Base-by-base conservation (phyloP, 2,888 invertebrate species). In the Euclidia mi region DNA sequence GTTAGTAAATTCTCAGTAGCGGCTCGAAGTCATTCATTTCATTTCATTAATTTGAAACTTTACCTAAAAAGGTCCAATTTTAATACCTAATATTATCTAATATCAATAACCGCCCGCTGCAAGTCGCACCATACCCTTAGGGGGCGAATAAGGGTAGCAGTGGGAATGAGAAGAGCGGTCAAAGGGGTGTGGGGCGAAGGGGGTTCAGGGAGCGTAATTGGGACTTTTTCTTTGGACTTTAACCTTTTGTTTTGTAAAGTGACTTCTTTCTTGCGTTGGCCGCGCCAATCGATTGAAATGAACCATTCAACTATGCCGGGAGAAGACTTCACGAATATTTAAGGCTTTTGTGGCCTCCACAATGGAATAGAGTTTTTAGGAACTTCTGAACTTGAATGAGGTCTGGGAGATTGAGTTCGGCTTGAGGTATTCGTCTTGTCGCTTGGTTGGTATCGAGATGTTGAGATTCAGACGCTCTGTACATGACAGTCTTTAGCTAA, bases 191-290 rank as follows among this genome's bases (percentile, higher is more conserved):
- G 25, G 57, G 55, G 50, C 14, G 17, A 35, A 40, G 51, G 59
- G 60, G 17, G 58, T 52, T 55, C 63, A 65, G 64, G 62, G 63
- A 87, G 88, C 92, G 91, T 93, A 93, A 94, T 93, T 94, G 93
- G 94, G 92, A 92, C 92, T 92, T 93, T 92, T 94, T 94, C 92
- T 90, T 92, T 79, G 82, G 90, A 89, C 85, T 88, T 88, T 85
- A 84, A 84, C 80, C 90, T 90, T 91, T 94, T 94, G 93, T 93
- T 93, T 93, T 91, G 89, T 88, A 90, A 90, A 92, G 91, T 88
- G 92, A 90, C 90, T 90, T 85, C 86, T 85, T 88, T 85, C 89
- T 89, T 84, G 84, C 84, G 82, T 75, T 80, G 66, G 62, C 50
- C 66, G 62, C 73, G 7, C 52, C 62, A 86, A 92, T 92, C 91